Evolutionary conservation across 30 jellyfish, hydroid and myxozoan species (phyloP), one percentile per base, ranked within the genome.

Genomic region (Aurelia aurita): DNA sequence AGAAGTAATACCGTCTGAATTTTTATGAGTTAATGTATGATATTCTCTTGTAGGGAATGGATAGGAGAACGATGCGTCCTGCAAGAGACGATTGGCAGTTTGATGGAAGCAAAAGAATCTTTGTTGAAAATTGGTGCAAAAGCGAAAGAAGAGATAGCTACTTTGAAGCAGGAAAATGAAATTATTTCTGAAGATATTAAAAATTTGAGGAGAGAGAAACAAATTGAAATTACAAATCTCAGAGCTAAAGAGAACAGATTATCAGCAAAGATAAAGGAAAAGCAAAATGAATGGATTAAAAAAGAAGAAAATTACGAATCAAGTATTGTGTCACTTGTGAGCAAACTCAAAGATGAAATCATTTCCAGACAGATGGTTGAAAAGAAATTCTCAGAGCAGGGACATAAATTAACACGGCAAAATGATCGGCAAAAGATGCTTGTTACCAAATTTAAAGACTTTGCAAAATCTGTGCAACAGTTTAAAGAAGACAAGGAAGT

Each of bases 301-400:
- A 85, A 73, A 31, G 85, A 85, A 74, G 78, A 85, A 49, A 85
- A 73, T 21, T 85, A 85, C 74, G 89, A 85, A 39, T n/a, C 84
- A 34, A 85, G 84, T 32, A 73, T 85, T 14, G 1, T 72, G 27
- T 72, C 88, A 19, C 69, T 85, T 64, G 95, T 85, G 16, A 72
- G 64, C 6, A 61, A 66, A 64, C 72, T 85, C 35, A 85, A 85
- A 65, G 65, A 74, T 5, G 95, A 85, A 43, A 85, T 83, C 39
- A 20, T 85, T 45, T 61, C 66, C 29, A 49, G 72, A 58, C 88
- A 74, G 58, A 34, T 28, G 3, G 46, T 85, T 13, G 95, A 63
- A 11, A 75, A 35, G 49, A 20, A 19, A 12, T 75, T 72, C 7
- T 2, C 47, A 31, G 79, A 59, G 83, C 84, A 63, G 20, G 25